These are phyloP conservation scores for Coleophora flavipennella DNA, from an alignment of 2,888 invertebrate genomes.

Conservation along the genomic window DNA sequence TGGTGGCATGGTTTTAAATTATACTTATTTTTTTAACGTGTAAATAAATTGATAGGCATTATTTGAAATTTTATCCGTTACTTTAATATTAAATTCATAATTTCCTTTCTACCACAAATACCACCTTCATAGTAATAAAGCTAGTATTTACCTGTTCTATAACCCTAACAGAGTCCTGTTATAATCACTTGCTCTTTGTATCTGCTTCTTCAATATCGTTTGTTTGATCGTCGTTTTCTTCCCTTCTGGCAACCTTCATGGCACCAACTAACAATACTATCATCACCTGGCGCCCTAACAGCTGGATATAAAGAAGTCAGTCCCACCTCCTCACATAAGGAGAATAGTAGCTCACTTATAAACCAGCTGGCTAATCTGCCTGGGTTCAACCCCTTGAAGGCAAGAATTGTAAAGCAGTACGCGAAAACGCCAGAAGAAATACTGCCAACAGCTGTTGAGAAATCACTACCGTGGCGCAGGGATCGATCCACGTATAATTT, in stretches of 20 bases:
- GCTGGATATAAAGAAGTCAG: conserved; percentile 69
- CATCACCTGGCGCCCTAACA: conserved; percentile 56
- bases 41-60: too few relatives aligned
- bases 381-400: conserved; percentile 79
- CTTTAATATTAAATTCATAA: neutral
- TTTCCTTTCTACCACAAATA: conserved; percentile 17
- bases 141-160: conserved; percentile 2
- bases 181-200: conserved; percentile 27
- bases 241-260: conserved; percentile 69
- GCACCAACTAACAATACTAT: conserved; percentile 56
- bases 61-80: too few relatives aligned
- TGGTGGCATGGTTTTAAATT: conserved; percentile 39
- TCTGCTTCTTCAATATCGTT: conserved; percentile 53
- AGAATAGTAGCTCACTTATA: conserved; percentile 79
- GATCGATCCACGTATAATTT: conserved; percentile 81
- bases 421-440: conserved; percentile 75
- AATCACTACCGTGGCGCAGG: conserved; percentile 88
- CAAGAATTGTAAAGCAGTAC: conserved; percentile 79
- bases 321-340: conserved; percentile 72
- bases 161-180: neutral
- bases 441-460: conserved; percentile 83
- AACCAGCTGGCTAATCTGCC: conserved; percentile 79
- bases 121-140: conserved; percentile 12
- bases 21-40: conserved; percentile 15
- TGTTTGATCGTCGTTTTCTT: conserved; percentile 69